Percentiles rank a stretch among this genome's conserved stretches.
Conservation (phyloP, 2,888 invertebrate genomes). For the Molanna angustata region DNA sequence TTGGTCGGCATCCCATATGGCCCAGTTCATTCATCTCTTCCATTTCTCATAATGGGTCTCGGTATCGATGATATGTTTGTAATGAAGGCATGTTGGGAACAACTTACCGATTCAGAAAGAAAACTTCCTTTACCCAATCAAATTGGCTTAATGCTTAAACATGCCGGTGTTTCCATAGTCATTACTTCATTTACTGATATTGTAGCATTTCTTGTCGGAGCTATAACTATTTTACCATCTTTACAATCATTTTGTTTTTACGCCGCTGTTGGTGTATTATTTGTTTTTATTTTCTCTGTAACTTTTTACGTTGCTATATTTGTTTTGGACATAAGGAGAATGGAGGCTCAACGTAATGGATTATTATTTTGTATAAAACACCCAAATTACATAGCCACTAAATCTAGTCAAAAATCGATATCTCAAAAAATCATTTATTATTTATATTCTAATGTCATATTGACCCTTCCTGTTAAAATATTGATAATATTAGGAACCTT, state of each 20-base stretch:
- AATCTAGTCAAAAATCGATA: constrained; percentile 54
- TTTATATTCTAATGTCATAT: constrained; percentile 62
- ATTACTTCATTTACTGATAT: constrained; percentile 82
- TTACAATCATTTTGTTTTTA: constrained; percentile 80
- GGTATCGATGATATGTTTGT: constrained; percentile 86
- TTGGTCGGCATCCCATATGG: constrained; percentile 70
- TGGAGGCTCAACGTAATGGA: constrained; percentile 63
- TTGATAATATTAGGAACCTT: constrained; percentile 60
- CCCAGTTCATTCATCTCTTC: constrained; percentile 77
- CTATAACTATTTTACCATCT: constrained; percentile 76
- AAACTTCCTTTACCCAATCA: constrained; percentile 59
- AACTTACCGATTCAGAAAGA: constrained; percentile 54
- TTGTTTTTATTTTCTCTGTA: constrained; percentile 71
- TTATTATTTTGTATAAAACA: constrained; percentile 66
- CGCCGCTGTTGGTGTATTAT: constrained; percentile 72
- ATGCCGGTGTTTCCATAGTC: constrained; percentile 81
- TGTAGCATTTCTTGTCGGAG: constrained; percentile 74
- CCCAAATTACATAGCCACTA: constrained; percentile 51
- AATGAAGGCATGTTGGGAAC: constrained; percentile 75
- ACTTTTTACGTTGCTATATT: constrained; percentile 82
- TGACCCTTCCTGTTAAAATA: constrained; percentile 66
- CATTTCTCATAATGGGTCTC: constrained; percentile 77
- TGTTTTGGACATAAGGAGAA: constrained; percentile 65
- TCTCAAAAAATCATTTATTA: constrained; percentile 58
- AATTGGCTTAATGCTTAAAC: constrained; percentile 68